phyloP scores from a whole-genome alignment of 2,888 invertebrate genomes.

The Tromatobia lineatoria region DNA sequence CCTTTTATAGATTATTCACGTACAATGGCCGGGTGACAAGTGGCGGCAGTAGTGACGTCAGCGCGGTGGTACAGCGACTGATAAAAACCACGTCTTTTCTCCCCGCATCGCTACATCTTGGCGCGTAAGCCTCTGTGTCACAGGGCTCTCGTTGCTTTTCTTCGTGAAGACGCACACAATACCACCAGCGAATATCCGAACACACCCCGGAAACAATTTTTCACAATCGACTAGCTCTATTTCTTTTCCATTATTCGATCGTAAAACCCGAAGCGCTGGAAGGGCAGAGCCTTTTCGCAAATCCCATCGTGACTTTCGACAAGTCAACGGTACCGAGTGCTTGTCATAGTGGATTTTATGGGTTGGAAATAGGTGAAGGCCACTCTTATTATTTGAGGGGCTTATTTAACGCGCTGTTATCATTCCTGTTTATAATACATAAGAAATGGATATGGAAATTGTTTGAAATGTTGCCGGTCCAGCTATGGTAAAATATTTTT shows the following conservation, averaged over 20 bases:
- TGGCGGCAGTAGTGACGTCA: constrained; percentile 67
- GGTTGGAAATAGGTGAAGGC: neutral
- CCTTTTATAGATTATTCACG: constrained; percentile 85
- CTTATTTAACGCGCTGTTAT: neutral
- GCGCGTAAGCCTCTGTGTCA: constrained; percentile 39
- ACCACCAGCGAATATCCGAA: constrained; percentile 28
- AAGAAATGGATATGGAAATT: neutral
- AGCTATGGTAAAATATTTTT: too few relatives aligned
- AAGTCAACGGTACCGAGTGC: constrained; percentile 8
- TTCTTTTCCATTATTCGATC: constrained; percentile 7
- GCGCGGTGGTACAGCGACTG: constrained; percentile 35
- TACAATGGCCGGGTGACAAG: constrained; percentile 83
- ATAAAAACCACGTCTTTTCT: constrained; percentile 39
- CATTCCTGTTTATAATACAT: neutral
- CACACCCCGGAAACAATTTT: constrained; percentile 48
- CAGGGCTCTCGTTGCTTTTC: neutral
- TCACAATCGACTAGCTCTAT: constrained; percentile 47
- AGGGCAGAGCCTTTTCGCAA: neutral
- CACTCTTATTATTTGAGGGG: neutral
- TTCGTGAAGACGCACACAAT: neutral
- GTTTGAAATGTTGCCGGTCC: neutral
- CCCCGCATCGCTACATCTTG: constrained; percentile 25
- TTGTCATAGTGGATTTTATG: constrained; percentile 2
- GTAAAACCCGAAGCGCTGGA: neutral
- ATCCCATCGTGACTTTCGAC: constrained; percentile 14